Base-by-base conservation (phyloP, 2,888 invertebrate genomes). In the Tridacna crocea region DNA sequence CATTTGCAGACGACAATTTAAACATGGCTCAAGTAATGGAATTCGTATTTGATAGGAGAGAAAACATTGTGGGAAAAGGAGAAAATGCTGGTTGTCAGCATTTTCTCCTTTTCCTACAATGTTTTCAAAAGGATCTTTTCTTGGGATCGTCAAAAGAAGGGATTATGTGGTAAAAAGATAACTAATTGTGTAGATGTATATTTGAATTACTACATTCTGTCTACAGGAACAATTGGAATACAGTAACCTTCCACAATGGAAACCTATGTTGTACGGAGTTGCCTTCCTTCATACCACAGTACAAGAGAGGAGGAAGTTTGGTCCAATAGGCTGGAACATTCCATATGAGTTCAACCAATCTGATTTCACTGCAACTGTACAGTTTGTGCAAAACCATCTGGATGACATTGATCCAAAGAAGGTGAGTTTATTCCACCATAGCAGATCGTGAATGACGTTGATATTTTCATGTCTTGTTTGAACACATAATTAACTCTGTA, bases 311-410 rank as follows among this genome's bases (percentile, higher is more conserved):
- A 95, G 99, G 87, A 99, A 99, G 95, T 99, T 98, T 93, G 99
- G 99, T 0, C 98, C 99, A 0, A 96, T 99, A 19, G 99, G 99
- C 13, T 99, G 99, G 99, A 99, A 99, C 93, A 96, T 99, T 87
- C 98, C 98, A 0, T 99, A 99, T 92, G 99, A 99, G 94, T 99
- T 99, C 94, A 98, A 98, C 95, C 98, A 99, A 95, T 97, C 99
- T 0, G 99, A 99, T 94, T 98, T 98, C 93, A 97, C 98, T 3
- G 98, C 99, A 2, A 97, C 98, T 83, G 97, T 99, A 0, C 98
- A 98, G 94, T 99, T 99, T 94, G 96, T 99, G 81, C 99, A 99
- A 94, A 99, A 99, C 94, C 99, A 99, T 95, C 95, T 99, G 80
- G 99, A 99, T 93, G 99, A 99, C 93, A 97, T 99, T 95, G 99